These are phyloP conservation scores for Ptiloglossa arizonensis DNA, from an alignment of 1,140 invertebrate species.

Conservation along the genomic window DNA sequence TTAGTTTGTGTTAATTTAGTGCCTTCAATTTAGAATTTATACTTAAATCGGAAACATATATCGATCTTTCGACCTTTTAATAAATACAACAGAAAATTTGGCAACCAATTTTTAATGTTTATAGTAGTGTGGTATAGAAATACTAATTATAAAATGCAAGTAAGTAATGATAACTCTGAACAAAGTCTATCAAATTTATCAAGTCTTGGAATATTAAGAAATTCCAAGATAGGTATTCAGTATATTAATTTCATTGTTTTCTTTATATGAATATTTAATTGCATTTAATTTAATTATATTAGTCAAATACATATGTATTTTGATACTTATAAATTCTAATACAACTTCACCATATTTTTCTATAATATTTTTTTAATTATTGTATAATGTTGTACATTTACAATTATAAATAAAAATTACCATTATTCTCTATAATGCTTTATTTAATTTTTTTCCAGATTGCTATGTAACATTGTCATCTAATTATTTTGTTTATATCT, in stretches of 20 bases:
- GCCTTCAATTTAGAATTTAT: not conserved
- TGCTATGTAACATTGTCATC: slow-evolving; percentile 4
- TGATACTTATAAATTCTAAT: not conserved
- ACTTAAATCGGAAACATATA: not conserved
- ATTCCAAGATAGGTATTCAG: not conserved
- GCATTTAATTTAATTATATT: not conserved
- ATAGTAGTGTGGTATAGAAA: not conserved
- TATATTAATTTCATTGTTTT: not conserved
- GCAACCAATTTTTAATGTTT: not conserved
- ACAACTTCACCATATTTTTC: not conserved
- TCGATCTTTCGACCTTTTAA: not conserved
- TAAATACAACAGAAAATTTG: not conserved
- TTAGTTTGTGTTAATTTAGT: not conserved
- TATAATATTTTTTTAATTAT: not conserved
- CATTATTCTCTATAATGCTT: not conserved
- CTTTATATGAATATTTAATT: no score
- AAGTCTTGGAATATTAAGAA: not conserved
- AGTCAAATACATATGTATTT: not conserved
- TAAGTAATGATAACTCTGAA: not conserved
- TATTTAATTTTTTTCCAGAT: slow-evolving; percentile 15
- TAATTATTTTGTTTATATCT: slow-evolving; percentile 8
- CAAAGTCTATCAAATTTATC: not conserved
- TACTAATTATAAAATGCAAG: not conserved
- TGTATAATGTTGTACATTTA: not conserved
- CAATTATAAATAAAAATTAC: not conserved